Percentiles rank a stretch among this genome's conserved stretches.
phyloP scores from a whole-genome alignment of 2,888 invertebrate species.

The Acronicta aceris region DNA sequence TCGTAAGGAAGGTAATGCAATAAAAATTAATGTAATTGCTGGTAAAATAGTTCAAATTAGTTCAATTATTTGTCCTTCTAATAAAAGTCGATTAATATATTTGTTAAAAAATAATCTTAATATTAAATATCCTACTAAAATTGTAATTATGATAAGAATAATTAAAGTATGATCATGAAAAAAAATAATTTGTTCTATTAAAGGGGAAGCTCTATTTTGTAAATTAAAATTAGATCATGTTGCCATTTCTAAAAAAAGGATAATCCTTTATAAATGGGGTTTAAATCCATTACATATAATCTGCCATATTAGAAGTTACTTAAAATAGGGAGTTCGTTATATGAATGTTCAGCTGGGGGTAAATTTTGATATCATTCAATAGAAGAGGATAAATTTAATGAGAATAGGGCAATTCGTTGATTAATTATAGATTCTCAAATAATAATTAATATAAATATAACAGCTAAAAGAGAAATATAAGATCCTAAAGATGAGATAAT shows the following conservation, averaged over 20 bases:
- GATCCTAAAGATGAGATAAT: constrained; percentile 91
- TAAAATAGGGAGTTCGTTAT: constrained; percentile 89
- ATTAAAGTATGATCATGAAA: constrained; percentile 90
- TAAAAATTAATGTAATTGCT: constrained; percentile 90
- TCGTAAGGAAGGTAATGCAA: constrained; percentile 90
- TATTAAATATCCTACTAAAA: constrained; percentile 89
- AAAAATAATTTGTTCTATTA: constrained; percentile 91
- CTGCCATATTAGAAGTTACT: constrained; percentile 90
- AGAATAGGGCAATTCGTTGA: constrained; percentile 85
- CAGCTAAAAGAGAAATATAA: constrained; percentile 89
- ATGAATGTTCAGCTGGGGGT: constrained; percentile 90
- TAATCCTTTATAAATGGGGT: constrained; percentile 90
- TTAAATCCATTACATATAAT: constrained; percentile 90
- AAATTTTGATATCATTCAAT: constrained; percentile 90
- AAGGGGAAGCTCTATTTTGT: constrained; percentile 90
- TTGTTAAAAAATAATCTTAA: constrained; percentile 88
- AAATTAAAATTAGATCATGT: constrained; percentile 89
- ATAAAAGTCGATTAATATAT: constrained; percentile 87
- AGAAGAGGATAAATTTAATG: constrained; percentile 86
- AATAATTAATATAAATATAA: constrained; percentile 90
- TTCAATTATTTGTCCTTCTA: constrained; percentile 90
- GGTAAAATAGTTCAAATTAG: constrained; percentile 91
- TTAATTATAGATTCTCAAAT: constrained; percentile 90
- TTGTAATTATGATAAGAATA: constrained; percentile 90
- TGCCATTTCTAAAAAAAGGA: constrained; percentile 90